Evolutionary conservation across 2,113 vertebrate species (phyloP), one percentile per base, ranked within the genome.

Genomic region (Zeus faber): DNA sequence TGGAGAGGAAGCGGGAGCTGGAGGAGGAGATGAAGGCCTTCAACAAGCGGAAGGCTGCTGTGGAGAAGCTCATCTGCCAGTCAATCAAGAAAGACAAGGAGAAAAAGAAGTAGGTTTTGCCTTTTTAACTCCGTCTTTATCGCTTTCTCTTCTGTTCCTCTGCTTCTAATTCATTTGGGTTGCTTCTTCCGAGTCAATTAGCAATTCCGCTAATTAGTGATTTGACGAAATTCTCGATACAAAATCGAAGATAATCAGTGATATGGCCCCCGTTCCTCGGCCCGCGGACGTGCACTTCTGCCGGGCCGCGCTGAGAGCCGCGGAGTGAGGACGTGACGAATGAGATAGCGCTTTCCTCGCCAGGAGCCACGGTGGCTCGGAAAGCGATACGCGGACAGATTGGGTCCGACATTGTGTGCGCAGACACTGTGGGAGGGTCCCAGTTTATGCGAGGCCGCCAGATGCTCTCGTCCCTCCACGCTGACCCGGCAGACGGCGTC

Each of bases 51-150:
- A 98, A 92, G 85, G 89, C 93, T 0, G 95, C 95, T 0, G 87
- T 94, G 44, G 94, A 98, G 76, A 90, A 92, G 2, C 86, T 98
- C 86, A 94, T 96, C 86, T 91, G 89, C 2, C 95, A 98, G 64
- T 91, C 94, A 0, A 81, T 96, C 73, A 93, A 91, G 83, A 97
- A 93, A 84, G 95, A 98, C 82, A 98, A 96, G 80, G 95, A 98
- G 85, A 95, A 88, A 89, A 98, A 95, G 89, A 98, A 95, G 95
- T 97, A 93, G 93, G 94, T 80, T n/a, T n/a, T n/a, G n/a, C n/a
- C n/a, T n/a, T n/a, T n/a, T n/a, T n/a, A n/a, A n/a, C n/a, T n/a
- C n/a, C n/a, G n/a, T n/a, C n/a, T n/a, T n/a, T n/a, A n/a, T n/a
- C n/a, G n/a, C n/a, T n/a, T n/a, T n/a, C n/a, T n/a, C n/a, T n/a